phyloP scores from a whole-genome alignment of 2,113 vertebrate species.

The Acanthisitta chloris region DNA sequence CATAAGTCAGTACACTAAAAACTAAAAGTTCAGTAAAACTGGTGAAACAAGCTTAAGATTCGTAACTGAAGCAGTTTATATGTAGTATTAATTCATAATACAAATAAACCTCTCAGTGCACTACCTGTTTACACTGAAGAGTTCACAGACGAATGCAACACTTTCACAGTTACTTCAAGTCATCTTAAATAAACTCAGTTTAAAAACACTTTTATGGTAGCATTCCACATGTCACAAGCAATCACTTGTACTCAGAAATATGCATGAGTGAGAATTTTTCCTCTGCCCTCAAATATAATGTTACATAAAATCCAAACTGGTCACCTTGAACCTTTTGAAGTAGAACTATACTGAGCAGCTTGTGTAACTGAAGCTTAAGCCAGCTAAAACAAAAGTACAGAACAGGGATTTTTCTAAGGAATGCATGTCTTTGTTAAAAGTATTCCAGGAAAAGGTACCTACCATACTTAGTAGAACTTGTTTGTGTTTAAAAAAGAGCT shows the following conservation, averaged over 20 bases:
- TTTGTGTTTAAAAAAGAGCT: not conserved
- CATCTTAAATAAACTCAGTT: slow-evolving; percentile 69
- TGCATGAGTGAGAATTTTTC: not conserved
- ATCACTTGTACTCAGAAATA: slow-evolving; percentile 43
- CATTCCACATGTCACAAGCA: slow-evolving; percentile 54
- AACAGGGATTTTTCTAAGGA: not conserved
- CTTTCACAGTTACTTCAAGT: slow-evolving; percentile 74
- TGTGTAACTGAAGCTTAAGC: slow-evolving; percentile 5
- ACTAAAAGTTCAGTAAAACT: slow-evolving; percentile 56
- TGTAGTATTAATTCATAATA: slow-evolving; percentile 21
- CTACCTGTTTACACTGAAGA: slow-evolving; percentile 48
- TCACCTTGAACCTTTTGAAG: slow-evolving; percentile 3
- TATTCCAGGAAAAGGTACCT: not conserved
- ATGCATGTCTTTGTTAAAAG: not conserved
- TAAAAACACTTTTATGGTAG: slow-evolving; percentile 54
- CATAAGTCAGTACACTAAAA: slow-evolving; percentile 43
- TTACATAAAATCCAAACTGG: not conserved
- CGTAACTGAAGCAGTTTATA: slow-evolving; percentile 53
- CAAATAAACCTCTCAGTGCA: slow-evolving; percentile 26
- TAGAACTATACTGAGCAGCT: not conserved
- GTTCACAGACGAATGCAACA: slow-evolving; percentile 63
- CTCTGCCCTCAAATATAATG: not conserved
- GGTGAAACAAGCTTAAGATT: slow-evolving; percentile 51
- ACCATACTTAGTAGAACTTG: not conserved
- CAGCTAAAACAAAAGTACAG: not conserved